Conservation (phyloP, 2,888 invertebrate species). For the Andrena bicolor region DNA sequence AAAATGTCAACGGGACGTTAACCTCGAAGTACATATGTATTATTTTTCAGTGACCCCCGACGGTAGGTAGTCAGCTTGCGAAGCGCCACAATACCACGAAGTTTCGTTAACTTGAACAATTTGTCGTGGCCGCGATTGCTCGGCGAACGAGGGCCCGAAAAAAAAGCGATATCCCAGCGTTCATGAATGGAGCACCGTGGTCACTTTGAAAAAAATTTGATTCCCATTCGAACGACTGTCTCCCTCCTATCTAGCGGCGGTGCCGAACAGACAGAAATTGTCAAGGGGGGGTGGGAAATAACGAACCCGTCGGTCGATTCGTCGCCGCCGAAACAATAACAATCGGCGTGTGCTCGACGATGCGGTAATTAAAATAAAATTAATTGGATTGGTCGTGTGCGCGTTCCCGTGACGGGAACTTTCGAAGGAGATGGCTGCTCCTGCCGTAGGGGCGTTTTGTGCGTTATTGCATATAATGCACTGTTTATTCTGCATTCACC, state of each 20-base stretch:
- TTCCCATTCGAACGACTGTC: slow-evolving; percentile 22
- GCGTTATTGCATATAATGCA: slow-evolving; percentile 77
- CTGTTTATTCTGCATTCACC: slow-evolving; percentile 76
- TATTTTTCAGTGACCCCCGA: too few species aligned
- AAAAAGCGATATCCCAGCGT: background rate
- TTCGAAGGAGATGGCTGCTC: slow-evolving; percentile 72
- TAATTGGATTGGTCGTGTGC: slow-evolving; percentile 79
- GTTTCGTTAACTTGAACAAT: slow-evolving; percentile 18
- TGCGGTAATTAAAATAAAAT: slow-evolving; percentile 82
- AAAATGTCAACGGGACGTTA: too few species aligned
- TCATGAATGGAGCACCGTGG: slow-evolving; percentile 26
- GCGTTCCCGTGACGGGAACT: slow-evolving; percentile 64
- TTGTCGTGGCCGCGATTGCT: slow-evolving; percentile 8
- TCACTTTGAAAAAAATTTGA: slow-evolving; percentile 45
- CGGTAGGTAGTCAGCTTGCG: too few species aligned
- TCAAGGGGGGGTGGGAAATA: slow-evolving; percentile 61
- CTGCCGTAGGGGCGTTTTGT: slow-evolving; percentile 76
- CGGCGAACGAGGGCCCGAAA: background rate
- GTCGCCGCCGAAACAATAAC: slow-evolving; percentile 76
- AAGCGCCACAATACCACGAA: too few species aligned
- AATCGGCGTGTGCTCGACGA: slow-evolving; percentile 75
- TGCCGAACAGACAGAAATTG: slow-evolving; percentile 49
- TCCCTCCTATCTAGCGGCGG: slow-evolving; percentile 19
- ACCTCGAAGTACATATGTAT: too few species aligned
- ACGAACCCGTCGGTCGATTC: slow-evolving; percentile 68